Base-by-base conservation (phyloP, 2,888 invertebrate species). In the Sussaba pulchella region DNA sequence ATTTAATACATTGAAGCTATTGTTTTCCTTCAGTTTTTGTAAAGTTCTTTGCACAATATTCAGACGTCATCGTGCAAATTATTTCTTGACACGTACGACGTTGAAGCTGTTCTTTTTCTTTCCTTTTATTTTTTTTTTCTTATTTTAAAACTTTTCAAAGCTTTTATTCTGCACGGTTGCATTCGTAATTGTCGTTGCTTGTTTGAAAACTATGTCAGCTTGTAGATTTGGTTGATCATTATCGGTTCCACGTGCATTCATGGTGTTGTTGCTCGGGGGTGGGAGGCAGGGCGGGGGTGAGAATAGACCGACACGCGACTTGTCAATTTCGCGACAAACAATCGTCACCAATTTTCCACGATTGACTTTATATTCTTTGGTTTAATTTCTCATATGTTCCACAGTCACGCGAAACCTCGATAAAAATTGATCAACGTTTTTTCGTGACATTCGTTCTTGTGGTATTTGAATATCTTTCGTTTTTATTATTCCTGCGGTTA, bases 351-450 rank as follows among this genome's bases (percentile, higher is more conserved):
- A 39, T 36, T 57, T 69, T 73, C 6, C n/a, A n/a, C n/a, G n/a
- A n/a, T n/a, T n/a, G n/a, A n/a, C 10, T 66, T 50, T 31, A 69
- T 19, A 14, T 71, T 67, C 19, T 17, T 43, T 57, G 14, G 24
- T 17, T 54, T 36, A 45, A 19, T 10, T 36, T 50, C 43, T 21
- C 17, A 45, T 52, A 80, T 72, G 31, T 36, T 12, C 17, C 19
- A 17, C 12, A 36, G 47, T 61, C 79, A 80, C 75, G 75, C 66
- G 8, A 71, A 45, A 26, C 2, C 71, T 45, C 79, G 45, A 80
- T 80, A 71, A 80, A 72, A 45, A 71, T 80, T 75, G 64, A 80
- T 75, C 43, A n/a, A n/a, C n/a, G 26, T 26, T 39, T 14, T 31
- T 31, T 26, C 50, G 17, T 59, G 67, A 19, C 26, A 47, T 45